Conservation (phyloP, 2,888 invertebrate species). For the Zaprionus obscuricornis region DNA sequence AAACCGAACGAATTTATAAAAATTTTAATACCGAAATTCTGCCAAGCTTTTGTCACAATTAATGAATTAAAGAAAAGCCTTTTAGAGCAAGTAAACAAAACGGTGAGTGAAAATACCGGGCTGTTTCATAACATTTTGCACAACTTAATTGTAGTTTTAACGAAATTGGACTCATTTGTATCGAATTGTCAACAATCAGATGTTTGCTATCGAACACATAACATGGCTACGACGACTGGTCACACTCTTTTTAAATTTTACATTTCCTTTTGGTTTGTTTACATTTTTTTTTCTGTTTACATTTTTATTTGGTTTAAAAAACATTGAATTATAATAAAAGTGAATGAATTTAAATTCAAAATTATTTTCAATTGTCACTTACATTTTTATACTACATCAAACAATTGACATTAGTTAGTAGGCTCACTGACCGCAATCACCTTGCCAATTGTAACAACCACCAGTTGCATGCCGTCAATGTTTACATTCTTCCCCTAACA, state of each 20-base stretch:
- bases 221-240: conserved; percentile 26
- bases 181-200: conserved; percentile 23
- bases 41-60: background rate
- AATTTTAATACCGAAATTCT: conserved; percentile 18
- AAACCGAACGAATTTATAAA: conserved; percentile 33
- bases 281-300: conserved; percentile 50
- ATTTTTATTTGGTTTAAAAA: conserved; percentile 3
- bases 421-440: no score
- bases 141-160: conserved; percentile 4
- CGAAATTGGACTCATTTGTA: conserved; percentile 3
- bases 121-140: conserved; percentile 51
- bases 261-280: conserved; percentile 35
- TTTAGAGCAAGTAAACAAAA: conserved; percentile 24
- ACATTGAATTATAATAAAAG: background rate
- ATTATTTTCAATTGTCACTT: background rate
- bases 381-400: conserved; percentile 27
- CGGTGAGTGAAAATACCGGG: conserved; percentile 34
- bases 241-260: conserved; percentile 33
- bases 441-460: background rate
- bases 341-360: conserved; percentile 1
- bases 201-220: conserved; percentile 33
- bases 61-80: conserved; percentile 7
- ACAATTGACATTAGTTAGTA: no score
- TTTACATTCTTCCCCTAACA: no score
- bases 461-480: background rate